Conservation (phyloP, 2,113 vertebrate genomes). For the Verasper variegatus region DNA sequence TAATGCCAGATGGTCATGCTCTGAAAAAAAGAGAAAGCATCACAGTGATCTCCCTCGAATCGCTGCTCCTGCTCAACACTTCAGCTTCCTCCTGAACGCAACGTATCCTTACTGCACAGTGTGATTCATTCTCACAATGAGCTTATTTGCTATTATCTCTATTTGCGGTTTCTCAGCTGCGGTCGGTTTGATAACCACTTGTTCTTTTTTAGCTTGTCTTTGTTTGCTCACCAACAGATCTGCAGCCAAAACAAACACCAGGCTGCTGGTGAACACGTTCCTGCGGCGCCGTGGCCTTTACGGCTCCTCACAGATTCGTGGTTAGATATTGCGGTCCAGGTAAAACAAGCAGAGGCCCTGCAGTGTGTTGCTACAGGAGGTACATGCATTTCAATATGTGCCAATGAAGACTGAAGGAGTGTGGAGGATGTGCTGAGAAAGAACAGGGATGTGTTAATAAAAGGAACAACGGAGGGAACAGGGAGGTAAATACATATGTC, state of each 20-base stretch:
- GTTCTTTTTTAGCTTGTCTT: neutral
- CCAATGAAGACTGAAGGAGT: too few species aligned
- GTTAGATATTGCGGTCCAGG: neutral
- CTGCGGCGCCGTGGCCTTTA: neutral
- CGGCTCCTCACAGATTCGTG: neutral
- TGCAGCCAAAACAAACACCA: neutral
- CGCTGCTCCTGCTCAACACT: neutral
- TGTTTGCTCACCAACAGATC: neutral
- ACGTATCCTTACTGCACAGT: too few species aligned
- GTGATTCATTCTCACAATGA: neutral
- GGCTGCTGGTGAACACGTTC: neutral
- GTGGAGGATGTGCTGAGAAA: neutral
- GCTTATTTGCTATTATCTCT: neutral
- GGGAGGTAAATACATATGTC: neutral
- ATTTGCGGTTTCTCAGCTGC: neutral
- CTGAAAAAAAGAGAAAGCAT: neutral
- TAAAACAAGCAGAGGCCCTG: neutral
- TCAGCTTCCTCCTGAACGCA: too few species aligned
- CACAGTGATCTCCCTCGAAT: neutral
- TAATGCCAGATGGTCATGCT: conserved; percentile 41
- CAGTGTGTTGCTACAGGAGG: neutral
- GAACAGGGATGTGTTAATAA: conserved; percentile 18
- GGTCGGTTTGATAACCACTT: neutral
- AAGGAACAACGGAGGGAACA: conserved; percentile 14
- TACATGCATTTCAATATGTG: too few species aligned